phyloP scores from a whole-genome alignment of 2,113 vertebrate genomes.

The Etheostoma spectabile region DNA sequence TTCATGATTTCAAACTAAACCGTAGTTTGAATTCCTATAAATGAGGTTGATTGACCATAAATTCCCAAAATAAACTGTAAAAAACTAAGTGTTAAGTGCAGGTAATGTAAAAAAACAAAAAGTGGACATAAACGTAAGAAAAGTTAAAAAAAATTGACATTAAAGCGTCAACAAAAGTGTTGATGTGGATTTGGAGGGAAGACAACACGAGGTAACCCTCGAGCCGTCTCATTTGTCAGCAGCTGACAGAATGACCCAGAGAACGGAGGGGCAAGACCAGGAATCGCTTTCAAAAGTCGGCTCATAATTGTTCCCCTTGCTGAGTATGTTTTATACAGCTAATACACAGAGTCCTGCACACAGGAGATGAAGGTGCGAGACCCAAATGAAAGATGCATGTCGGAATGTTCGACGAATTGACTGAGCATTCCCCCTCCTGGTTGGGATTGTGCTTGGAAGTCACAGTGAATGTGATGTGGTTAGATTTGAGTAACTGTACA shows the following conservation, averaged over 20 bases:
- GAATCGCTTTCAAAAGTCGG: constrained; percentile 49
- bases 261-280: constrained; percentile 21
- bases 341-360: constrained; percentile 51
- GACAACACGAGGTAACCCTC: background rate
- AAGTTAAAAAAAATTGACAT: too few relatives aligned
- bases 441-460: background rate
- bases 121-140: too few relatives aligned
- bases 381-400: constrained; percentile 67
- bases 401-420: constrained; percentile 22
- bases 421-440: constrained; percentile 17
- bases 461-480: constrained; percentile 4
- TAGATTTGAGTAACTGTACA: background rate
- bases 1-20: too few relatives aligned
- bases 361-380: constrained; percentile 53
- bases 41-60: too few relatives aligned
- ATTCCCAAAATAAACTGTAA: too few relatives aligned
- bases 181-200: too few relatives aligned
- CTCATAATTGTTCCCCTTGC: constrained; percentile 43
- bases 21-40: too few relatives aligned
- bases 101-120: too few relatives aligned
- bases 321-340: constrained; percentile 46
- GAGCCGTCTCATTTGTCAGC: constrained; percentile 48
- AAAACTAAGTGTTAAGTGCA: too few relatives aligned
- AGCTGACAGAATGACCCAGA: constrained; percentile 26
- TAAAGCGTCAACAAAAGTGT: too few relatives aligned